phyloP scores from a whole-genome alignment of 2,113 vertebrate genomes.

The Hydrochoerus hydrochaeris region DNA sequence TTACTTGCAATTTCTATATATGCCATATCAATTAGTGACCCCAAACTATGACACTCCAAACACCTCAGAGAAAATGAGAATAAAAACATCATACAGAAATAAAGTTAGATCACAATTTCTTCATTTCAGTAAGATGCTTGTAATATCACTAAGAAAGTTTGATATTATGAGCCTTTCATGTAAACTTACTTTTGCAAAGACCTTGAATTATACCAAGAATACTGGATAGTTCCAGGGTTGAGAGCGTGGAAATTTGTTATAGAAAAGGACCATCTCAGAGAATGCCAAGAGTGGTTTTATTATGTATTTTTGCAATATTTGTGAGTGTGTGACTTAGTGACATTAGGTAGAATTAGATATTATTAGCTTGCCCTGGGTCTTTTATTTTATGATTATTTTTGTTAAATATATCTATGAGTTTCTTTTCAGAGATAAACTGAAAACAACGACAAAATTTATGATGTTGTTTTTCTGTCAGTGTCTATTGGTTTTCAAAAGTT shows the following conservation, averaged over 20 bases:
- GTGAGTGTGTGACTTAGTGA: background rate
- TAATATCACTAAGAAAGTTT: slow-evolving; percentile 24
- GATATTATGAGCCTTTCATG: background rate
- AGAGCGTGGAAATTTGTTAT: background rate
- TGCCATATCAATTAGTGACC: background rate
- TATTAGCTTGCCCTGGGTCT: background rate
- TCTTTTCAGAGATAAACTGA: slow-evolving; percentile 20
- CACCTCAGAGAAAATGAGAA: background rate
- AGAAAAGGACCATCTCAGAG: slow-evolving; percentile 30
- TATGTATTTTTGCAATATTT: background rate
- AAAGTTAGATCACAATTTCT: slow-evolving; percentile 17
- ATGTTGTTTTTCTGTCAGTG: background rate
- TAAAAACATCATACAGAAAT: background rate
- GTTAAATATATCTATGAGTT: background rate
- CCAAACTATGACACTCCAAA: background rate
- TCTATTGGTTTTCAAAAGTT: background rate
- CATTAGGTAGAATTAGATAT: slow-evolving; percentile 28
- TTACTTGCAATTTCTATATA: background rate
- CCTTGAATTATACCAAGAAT: slow-evolving; percentile 20
- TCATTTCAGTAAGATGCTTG: slow-evolving; percentile 38
- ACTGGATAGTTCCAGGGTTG: background rate
- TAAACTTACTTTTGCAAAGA: background rate
- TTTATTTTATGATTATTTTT: background rate
- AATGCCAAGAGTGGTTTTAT: background rate
- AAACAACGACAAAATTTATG: background rate